A percentile compares a stretch with the other conserved stretches of the same genome.
Evolutionary conservation across 64 coral and sea anemone species (phyloP).

Genomic region (Actinia equina): DNA sequence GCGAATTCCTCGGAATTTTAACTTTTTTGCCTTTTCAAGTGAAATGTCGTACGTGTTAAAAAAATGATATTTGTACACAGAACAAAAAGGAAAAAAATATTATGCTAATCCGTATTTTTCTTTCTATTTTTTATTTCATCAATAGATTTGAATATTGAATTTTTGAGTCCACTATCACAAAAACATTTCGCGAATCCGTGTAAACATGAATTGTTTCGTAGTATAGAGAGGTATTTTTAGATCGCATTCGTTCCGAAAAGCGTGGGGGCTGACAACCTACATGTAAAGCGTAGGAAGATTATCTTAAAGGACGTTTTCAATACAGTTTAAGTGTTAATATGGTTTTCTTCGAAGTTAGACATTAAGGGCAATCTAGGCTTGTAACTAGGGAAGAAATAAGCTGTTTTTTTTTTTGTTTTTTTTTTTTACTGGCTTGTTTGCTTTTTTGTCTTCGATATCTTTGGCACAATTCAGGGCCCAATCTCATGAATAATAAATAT

Average conservation of each 20-base stretch:
- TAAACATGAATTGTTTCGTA: not conserved
- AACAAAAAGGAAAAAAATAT: no score
- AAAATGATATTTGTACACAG: no score
- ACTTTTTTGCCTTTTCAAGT: no score
- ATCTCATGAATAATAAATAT: not conserved
- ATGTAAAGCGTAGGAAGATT: not conserved
- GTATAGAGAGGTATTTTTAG: not conserved
- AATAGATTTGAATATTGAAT: no score
- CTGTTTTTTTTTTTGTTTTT: no score
- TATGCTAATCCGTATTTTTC: no score
- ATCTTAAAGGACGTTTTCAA: not conserved
- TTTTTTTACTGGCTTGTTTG: not conserved
- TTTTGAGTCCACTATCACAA: not conserved
- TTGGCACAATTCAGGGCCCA: not conserved
- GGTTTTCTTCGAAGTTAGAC: not conserved
- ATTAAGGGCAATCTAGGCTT: not conserved
- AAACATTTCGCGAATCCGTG: not conserved
- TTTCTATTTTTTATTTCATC: no score
- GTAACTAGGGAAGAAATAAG: not conserved
- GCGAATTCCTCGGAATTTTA: not conserved
- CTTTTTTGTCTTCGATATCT: not conserved
- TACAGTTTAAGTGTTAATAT: not conserved
- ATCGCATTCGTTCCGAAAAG: not conserved
- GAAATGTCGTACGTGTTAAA: no score
- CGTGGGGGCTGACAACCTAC: not conserved